Base-by-base conservation (phyloP, 1,140 invertebrate species). In the Sinonovacula constricta region DNA sequence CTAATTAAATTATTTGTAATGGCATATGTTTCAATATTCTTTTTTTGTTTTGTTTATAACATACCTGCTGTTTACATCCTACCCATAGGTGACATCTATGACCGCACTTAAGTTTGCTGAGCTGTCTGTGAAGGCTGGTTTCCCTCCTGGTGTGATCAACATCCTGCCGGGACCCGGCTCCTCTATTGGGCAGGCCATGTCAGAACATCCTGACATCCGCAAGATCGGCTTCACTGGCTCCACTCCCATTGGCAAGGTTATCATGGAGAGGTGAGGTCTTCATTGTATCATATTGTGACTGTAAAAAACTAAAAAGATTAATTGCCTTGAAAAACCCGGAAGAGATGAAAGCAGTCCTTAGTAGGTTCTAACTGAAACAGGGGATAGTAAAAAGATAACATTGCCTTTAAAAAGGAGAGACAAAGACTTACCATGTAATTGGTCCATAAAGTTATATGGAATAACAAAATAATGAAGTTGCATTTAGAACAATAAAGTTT, bases 211-310 rank as follows among this genome's bases (percentile, higher is more conserved):
- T 0, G 86, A 94, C 4, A 93, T 99, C 0, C 93, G 97, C 24
- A 99, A 99, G 89, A 90, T 99, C 0, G 97, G 97, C 0, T 99
- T 99, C 88, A 99, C 97, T 3, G 97, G 97, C 4, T 98, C 97
- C 39, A 98, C 97, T 0, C 93, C 94, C 80, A 94, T 97, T 67
- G 97, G 96, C 30, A 94, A 96, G 88, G 93, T 94, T 0, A 97
- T 98, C 45, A 97, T 98, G 96, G 94, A 93, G 84, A 94, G 90
- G 90, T 91, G 65, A 7, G 24, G 26, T 74, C n/a, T 45, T 51
- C 49, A n/a, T n/a, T n/a, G n/a, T n/a, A n/a, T n/a, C n/a, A n/a
- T n/a, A n/a, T n/a, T n/a, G n/a, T n/a, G n/a, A n/a, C n/a, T n/a
- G n/a, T n/a, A n/a, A n/a, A n/a, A n/a, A n/a, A n/a, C n/a, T n/a